Conservation (phyloP, 1,140 invertebrate genomes). For the Dinothrombium tinctorium region DNA sequence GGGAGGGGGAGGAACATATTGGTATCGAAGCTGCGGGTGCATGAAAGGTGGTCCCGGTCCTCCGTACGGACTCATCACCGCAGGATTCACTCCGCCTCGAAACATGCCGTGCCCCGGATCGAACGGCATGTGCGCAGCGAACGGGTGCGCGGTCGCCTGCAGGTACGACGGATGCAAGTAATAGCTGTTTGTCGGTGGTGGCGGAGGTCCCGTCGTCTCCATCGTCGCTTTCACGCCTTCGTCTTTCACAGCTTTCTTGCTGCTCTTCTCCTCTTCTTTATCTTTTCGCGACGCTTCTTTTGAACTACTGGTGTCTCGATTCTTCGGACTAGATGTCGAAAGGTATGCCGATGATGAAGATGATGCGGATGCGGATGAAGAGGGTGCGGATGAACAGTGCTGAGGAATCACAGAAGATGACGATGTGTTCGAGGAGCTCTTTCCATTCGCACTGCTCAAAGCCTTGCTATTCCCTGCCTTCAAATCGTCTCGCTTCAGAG, state of each 20-base stretch:
- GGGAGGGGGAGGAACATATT: not conserved
- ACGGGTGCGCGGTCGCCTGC: not conserved
- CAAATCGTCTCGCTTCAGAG: not conserved
- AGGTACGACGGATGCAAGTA: slow-evolving; percentile 25
- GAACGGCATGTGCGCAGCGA: not conserved
- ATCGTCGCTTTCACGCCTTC: slow-evolving; percentile 78
- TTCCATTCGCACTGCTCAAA: not conserved
- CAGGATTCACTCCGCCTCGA: not conserved
- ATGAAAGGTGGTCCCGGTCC: not conserved
- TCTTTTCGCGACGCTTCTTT: too few species aligned
- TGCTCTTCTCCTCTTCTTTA: too few species aligned
- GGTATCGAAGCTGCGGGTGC: not conserved
- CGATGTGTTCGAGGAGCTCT: not conserved
- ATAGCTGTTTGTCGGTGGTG: slow-evolving; percentile 53
- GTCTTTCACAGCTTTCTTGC: too few species aligned
- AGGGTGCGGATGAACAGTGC: not conserved
- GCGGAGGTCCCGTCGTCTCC: slow-evolving; percentile 70
- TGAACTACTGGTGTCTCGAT: too few species aligned
- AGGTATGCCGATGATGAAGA: too few species aligned
- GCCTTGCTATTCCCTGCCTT: too few species aligned
- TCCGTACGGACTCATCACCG: not conserved
- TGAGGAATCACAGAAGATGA: not conserved
- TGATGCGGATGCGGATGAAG: not conserved
- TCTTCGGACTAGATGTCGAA: slow-evolving; percentile 1
- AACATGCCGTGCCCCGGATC: not conserved